Evolutionary conservation across 35 echinoderm and acorn worm species (phyloP), one percentile per base, ranked within the genome.

Genomic region (Apostichopus californicus): DNA sequence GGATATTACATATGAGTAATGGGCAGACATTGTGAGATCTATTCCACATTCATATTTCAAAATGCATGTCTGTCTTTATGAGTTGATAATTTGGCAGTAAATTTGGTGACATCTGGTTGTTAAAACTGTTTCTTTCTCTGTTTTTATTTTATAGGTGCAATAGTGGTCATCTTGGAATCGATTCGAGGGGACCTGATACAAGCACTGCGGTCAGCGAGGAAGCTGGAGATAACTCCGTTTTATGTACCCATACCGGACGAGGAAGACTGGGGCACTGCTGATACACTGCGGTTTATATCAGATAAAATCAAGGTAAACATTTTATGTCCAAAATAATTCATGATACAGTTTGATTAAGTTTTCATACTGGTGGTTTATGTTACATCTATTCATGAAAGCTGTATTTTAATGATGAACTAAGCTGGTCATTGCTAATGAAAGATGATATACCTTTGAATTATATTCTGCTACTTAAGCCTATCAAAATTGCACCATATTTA

Each of bases 201-300:
- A 25, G 95, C 95, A 1, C 57, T 98, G 60, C 75, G 93, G 24
- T 94, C 95, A 18, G 79, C 85, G 9, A 92, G 91, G 5, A 90
- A 92, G 54, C 77, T 95, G 56, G 91, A 97, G 18, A 92, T 97
- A 9, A 77, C 79, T 71, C n/a, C 94, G 91, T 95, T 96, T 17
- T 78, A 96, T 56, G 97, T 95, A 5, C 93, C 94, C 8, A 95
- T 98, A 71, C 95, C 95, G 0, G 91, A 91, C 23, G 97, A 98
- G 34, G 97, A 98, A 87, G 97, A 98, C 75, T 95, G 93, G 93
- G 97, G 97, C 0, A 95, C 93, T 5, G 97, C 97, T 52, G 97
- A 98, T 22, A 96, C 97, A 68, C 78, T 98, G 8, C 73, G 97
- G 55, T 87, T 93, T 71, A 94, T 98, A 23, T 73, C 86, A 24